Evolutionary conservation across 2,888 invertebrate genomes (phyloP).

Genomic region (Stomorhina lunata): DNA sequence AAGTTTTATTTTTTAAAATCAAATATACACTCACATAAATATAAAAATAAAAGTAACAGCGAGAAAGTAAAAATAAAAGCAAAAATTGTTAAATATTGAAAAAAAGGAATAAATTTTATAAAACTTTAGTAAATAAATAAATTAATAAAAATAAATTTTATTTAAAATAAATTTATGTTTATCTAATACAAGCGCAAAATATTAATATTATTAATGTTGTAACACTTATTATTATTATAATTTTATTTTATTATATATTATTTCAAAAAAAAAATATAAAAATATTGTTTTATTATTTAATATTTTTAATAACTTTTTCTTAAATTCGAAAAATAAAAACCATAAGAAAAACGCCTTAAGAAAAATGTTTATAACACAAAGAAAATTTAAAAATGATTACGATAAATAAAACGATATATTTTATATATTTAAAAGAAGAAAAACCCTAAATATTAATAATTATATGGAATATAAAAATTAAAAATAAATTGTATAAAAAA

Average conservation of each 20-base stretch:
- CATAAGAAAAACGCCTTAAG: constrained; percentile 59
- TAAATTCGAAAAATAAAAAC: constrained; percentile 40
- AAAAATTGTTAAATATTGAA: constrained; percentile 44
- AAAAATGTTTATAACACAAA: constrained; percentile 59
- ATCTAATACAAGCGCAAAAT: constrained; percentile 53
- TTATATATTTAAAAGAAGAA: constrained; percentile 39
- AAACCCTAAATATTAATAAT: constrained; percentile 42
- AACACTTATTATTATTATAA: constrained; percentile 30
- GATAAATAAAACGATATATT: constrained; percentile 50
- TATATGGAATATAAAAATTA: constrained; percentile 17
- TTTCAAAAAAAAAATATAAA: background rate
- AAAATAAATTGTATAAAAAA: constrained; percentile 52
- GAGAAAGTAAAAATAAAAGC: constrained; percentile 26
- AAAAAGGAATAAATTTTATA: background rate
- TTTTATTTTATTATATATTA: constrained; percentile 10
- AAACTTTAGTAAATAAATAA: constrained; percentile 21
- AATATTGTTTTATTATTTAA: background rate
- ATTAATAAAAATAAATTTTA: constrained; percentile 37
- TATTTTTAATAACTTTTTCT: constrained; percentile 41
- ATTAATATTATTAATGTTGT: constrained; percentile 25
- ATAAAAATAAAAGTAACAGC: background rate
- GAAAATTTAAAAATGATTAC: constrained; percentile 8
- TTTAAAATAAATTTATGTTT: constrained; percentile 61
- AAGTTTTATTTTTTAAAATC: constrained; percentile 58
- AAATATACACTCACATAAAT: constrained; percentile 24